Evolutionary conservation across 2,113 vertebrate species (phyloP).

Genomic region (Anarhynchus alexandrinus): DNA sequence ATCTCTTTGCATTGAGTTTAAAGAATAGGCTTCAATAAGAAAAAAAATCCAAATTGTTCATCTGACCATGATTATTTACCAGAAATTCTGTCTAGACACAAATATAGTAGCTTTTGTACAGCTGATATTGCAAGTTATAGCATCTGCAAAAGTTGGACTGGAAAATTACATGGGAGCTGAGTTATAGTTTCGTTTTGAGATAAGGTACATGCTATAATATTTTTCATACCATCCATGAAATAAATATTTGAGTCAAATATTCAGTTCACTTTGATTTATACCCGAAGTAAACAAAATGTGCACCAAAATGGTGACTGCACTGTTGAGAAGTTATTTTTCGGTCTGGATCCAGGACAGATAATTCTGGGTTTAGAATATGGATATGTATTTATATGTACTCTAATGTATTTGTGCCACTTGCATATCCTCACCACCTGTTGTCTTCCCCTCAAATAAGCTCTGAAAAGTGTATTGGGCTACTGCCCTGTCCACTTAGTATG

Average conservation of each 20-base stretch:
- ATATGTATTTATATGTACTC: neutral
- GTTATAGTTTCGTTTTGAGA: slow-evolving; percentile 37
- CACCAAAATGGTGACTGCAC: neutral
- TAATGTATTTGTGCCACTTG: neutral
- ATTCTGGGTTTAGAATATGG: neutral
- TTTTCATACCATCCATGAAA: neutral
- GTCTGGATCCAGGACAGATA: neutral
- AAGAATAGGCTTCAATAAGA: slow-evolving; percentile 16
- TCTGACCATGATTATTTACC: slow-evolving; percentile 1
- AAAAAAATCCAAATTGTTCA: neutral
- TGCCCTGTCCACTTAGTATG: neutral
- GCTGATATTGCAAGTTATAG: neutral
- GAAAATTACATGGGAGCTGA: neutral
- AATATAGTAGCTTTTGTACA: neutral
- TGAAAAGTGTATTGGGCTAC: neutral
- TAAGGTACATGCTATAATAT: neutral
- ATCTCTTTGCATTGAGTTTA: neutral
- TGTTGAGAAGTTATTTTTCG: neutral
- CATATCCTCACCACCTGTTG: neutral
- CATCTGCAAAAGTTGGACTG: neutral
- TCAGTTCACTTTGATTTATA: neutral
- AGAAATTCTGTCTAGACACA: slow-evolving; percentile 12
- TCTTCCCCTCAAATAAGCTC: neutral
- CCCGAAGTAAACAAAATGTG: neutral
- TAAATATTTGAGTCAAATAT: slow-evolving; percentile 19